Evolutionary conservation across 2,113 vertebrate species (phyloP).

Genomic region (Entomyzon cyanotis): DNA sequence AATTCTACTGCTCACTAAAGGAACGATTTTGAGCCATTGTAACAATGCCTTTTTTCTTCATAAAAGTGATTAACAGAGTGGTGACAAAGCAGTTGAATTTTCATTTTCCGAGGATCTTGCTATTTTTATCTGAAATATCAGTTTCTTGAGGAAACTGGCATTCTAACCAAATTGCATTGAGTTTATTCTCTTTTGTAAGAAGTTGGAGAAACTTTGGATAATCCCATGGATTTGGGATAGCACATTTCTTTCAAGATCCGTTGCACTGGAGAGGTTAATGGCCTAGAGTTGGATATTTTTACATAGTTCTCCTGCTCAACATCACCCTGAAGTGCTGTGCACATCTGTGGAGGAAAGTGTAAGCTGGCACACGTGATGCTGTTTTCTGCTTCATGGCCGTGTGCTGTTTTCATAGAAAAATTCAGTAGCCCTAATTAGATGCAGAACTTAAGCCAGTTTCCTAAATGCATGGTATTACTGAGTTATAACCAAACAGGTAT

Average conservation of each 20-base stretch:
- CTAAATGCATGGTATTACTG: constrained; percentile 13
- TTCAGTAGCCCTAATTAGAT: constrained; percentile 5
- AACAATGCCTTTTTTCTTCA: constrained; percentile 80
- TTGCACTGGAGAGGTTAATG: background rate
- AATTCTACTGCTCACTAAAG: constrained; percentile 68
- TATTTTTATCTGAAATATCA: constrained; percentile 62
- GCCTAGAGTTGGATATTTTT: constrained; percentile 16
- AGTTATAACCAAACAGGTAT: background rate
- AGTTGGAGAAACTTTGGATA: constrained; percentile 7
- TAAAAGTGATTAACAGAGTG: constrained; percentile 70
- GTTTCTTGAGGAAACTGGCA: constrained; percentile 75
- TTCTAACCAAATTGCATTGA: constrained; percentile 71
- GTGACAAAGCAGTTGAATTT: constrained; percentile 67
- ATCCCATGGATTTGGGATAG: constrained; percentile 9
- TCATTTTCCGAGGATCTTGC: constrained; percentile 69
- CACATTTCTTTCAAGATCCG: background rate
- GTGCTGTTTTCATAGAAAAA: constrained; percentile 1
- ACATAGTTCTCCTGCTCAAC: constrained; percentile 1
- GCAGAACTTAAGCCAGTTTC: constrained; percentile 22
- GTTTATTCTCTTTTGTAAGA: constrained; percentile 56
- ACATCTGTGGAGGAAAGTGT: background rate
- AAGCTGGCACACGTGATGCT: constrained; percentile 35
- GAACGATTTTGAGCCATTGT: constrained; percentile 82
- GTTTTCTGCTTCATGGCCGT: constrained; percentile 48
- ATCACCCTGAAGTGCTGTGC: constrained; percentile 36